Evolutionary conservation across 2,797 vertebrate genomes (phyloP).

Genomic region (Phyllotis vaccarum): DNA sequence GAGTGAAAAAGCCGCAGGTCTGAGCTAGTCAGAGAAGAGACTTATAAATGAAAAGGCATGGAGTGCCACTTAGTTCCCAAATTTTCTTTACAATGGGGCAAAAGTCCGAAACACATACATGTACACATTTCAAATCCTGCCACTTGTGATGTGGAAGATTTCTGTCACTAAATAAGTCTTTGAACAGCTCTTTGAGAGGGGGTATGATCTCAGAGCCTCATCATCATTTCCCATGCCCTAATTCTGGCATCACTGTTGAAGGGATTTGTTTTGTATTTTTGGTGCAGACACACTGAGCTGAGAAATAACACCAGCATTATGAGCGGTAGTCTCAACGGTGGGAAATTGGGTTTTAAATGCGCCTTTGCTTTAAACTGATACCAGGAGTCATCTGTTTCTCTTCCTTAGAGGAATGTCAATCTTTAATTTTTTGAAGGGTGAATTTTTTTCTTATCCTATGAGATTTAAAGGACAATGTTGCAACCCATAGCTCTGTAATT

Average conservation of each 20-base stretch:
- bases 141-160: conserved; percentile 22
- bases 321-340: conserved; percentile 48
- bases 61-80: not conserved
- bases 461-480: conserved; percentile 66
- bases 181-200: not conserved
- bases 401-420: conserved; percentile 73
- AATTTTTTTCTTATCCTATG: conserved; percentile 64
- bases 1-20: not conserved
- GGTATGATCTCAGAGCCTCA: conserved; percentile 38
- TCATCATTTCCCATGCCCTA: conserved; percentile 65
- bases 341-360: conserved; percentile 78
- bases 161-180: not conserved
- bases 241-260: conserved; percentile 50
- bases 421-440: conserved; percentile 69
- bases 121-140: conserved; percentile 57
- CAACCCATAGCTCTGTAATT: conserved; percentile 25
- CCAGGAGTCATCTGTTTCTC: conserved; percentile 69
- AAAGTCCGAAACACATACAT: not conserved
- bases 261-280: conserved; percentile 74
- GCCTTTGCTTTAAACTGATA: conserved; percentile 69
- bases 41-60: not conserved
- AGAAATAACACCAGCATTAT: conserved; percentile 61
- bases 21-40: not conserved
- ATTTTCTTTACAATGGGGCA: not conserved
- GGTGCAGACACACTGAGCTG: conserved; percentile 48